Percentiles rank a stretch among this genome's conserved stretches.
These are phyloP conservation scores for Cephalotes varians DNA, from an alignment of 2,888 invertebrate species.

Conservation along the genomic window DNA sequence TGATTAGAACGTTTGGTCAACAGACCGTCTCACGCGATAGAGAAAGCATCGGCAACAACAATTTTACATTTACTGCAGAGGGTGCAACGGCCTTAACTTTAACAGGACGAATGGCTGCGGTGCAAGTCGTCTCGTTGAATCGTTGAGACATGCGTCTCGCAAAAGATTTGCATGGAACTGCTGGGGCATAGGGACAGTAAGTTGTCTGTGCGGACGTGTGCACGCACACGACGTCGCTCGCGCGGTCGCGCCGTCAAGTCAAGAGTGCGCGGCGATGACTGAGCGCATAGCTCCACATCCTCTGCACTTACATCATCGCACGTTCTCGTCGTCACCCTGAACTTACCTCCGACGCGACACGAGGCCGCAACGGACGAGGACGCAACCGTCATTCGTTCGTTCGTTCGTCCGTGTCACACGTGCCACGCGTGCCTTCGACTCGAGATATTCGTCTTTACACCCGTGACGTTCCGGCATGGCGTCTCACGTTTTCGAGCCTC, in stretches of 20 bases:
- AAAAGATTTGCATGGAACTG: conserved; percentile 11
- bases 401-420: conserved; percentile 55
- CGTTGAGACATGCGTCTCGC: conserved; percentile 26
- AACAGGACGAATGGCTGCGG: conserved; percentile 52
- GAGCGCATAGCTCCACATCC: conserved; percentile 70
- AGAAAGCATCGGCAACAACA: conserved; percentile 30
- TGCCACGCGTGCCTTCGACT: conserved; percentile 65
- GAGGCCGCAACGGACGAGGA: conserved; percentile 7
- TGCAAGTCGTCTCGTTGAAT: conserved; percentile 42
- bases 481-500: conserved; percentile 48
- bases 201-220: conserved; percentile 9
- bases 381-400: conserved; percentile 20
- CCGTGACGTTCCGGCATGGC: conserved; percentile 48
- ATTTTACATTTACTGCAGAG: conserved; percentile 54
- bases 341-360: conserved; percentile 47
- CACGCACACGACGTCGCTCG: conserved; percentile 34
- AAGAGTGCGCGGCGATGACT: conserved; percentile 63
- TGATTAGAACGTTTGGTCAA: background rate
- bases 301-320: conserved; percentile 59
- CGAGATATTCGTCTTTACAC: conserved; percentile 38
- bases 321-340: conserved; percentile 48
- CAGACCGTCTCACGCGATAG: background rate
- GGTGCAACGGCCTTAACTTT: conserved; percentile 58
- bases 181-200: conserved; percentile 9
- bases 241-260: conserved; percentile 44